Conservation (phyloP, 2,888 invertebrate species). For the Cotesia congregata region DNA sequence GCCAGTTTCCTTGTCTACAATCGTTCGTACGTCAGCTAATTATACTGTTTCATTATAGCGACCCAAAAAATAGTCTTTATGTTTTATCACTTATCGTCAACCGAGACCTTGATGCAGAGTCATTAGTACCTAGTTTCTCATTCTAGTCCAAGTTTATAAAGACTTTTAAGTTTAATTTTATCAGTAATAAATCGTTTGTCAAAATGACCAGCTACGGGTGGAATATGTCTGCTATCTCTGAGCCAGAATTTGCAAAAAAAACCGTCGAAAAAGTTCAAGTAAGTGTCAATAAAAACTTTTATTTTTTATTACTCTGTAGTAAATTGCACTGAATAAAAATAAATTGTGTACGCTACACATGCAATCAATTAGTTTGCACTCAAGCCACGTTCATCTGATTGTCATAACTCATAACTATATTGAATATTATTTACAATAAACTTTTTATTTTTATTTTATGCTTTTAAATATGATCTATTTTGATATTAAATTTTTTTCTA, state of each 20-base stretch:
- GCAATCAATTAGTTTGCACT: conserved; percentile 1
- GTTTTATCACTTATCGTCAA: conserved; percentile 1
- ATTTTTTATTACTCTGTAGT: background rate
- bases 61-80: background rate
- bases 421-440: no score
- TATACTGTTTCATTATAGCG: conserved; percentile 10
- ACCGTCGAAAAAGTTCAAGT: conserved; percentile 66
- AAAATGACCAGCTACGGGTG: conserved; percentile 56
- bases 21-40: background rate
- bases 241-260: conserved; percentile 58
- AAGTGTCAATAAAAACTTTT: conserved; percentile 50
- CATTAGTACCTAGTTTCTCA: background rate
- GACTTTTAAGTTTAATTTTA: no score
- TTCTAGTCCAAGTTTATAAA: conserved; percentile 7
- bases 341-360: background rate
- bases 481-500: no score
- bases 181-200: background rate
- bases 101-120: background rate
- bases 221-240: conserved; percentile 56
- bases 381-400: background rate
- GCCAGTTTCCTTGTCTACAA: background rate
- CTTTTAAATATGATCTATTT: no score
- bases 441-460: no score
- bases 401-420: background rate
- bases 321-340: background rate